phyloP scores from a whole-genome alignment of 1,140 invertebrate species.

The Acromyrmex echinatior region DNA sequence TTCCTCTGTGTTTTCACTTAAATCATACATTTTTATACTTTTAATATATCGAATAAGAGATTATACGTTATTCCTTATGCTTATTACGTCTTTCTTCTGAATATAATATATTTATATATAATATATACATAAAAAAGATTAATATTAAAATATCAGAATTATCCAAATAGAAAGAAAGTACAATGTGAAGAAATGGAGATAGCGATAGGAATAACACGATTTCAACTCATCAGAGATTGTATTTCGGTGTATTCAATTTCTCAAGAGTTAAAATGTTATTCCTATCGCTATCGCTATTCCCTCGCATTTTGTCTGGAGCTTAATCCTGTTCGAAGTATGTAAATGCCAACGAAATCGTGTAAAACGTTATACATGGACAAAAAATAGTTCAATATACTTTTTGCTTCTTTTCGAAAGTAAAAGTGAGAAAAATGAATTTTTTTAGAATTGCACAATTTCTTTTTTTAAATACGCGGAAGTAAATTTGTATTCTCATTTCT shows the following conservation, averaged over 20 bases:
- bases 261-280: no score
- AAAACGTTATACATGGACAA: constrained; percentile 22
- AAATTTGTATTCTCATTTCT: background rate
- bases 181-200: no score
- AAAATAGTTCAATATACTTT: background rate
- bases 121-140: constrained; percentile 61
- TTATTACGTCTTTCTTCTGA: background rate
- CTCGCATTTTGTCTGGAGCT: no score
- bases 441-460: background rate
- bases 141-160: constrained; percentile 54
- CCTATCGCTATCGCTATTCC: no score
- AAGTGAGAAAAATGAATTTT: background rate
- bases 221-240: no score
- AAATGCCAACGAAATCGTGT: constrained; percentile 16
- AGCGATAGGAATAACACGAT: no score
- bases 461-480: background rate
- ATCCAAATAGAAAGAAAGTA: constrained; percentile 4
- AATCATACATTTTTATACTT: constrained; percentile 26
- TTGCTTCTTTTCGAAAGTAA: constrained; percentile 7
- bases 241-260: no score
- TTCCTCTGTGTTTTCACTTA: constrained; percentile 6
- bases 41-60: constrained; percentile 30
- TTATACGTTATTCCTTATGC: constrained; percentile 7
- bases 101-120: constrained; percentile 69
- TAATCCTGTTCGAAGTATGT: constrained; percentile 50